A percentile compares a stretch with the other conserved stretches of the same genome.
These are phyloP conservation scores for Campylomormyrus numenius DNA, from an alignment of 2,113 vertebrate species.

Conservation along the genomic window DNA sequence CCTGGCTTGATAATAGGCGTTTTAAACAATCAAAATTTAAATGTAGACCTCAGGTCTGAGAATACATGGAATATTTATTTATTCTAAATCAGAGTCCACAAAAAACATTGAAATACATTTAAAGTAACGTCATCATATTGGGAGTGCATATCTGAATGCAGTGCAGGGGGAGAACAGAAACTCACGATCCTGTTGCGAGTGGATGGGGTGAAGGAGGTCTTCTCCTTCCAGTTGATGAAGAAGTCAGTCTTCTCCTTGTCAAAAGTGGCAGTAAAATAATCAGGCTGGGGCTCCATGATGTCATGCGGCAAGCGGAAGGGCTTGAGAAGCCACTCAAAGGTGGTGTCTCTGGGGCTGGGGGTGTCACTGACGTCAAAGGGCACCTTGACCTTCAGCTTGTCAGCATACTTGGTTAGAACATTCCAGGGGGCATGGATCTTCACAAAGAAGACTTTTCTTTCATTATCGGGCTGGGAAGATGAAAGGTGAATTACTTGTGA, in stretches of 20 bases:
- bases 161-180: neutral
- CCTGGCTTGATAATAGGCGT: neutral
- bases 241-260: constrained; percentile 80
- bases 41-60: neutral
- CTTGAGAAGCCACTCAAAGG: constrained; percentile 61
- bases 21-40: neutral
- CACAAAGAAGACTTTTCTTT: constrained; percentile 80
- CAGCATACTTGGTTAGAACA: constrained; percentile 78
- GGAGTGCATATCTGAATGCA: neutral
- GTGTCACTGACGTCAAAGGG: constrained; percentile 79
- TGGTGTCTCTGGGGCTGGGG: constrained; percentile 50
- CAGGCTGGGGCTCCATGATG: constrained; percentile 72
- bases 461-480: constrained; percentile 74
- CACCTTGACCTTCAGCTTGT: constrained; percentile 86
- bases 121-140: neutral
- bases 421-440: constrained; percentile 95
- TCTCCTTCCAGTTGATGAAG: constrained; percentile 78
- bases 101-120: neutral
- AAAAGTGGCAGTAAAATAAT: constrained; percentile 85
- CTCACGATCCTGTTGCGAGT: constrained; percentile 93
- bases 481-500: neutral
- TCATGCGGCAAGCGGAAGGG: constrained; percentile 68
- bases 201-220: constrained; percentile 80
- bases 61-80: neutral
- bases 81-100: neutral